Evolutionary conservation across 2,888 invertebrate species (phyloP).

Genomic region (Apamea sordens): DNA sequence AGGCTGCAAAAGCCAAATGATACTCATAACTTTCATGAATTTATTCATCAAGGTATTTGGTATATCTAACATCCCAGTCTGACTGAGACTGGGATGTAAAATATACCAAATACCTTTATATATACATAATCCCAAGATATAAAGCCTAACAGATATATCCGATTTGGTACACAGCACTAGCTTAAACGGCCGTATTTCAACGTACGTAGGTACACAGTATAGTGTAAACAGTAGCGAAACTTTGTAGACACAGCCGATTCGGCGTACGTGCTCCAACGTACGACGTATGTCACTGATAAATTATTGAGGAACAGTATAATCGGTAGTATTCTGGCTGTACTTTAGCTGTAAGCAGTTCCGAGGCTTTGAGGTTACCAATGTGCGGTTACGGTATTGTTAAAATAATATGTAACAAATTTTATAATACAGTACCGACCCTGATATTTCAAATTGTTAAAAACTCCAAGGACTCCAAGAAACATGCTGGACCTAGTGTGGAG

Average conservation of each 20-base stretch:
- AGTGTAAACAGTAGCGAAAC: constrained; percentile 31
- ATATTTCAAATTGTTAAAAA: no score
- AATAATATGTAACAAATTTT: no score
- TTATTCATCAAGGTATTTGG: constrained; percentile 25
- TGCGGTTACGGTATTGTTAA: not conserved
- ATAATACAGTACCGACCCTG: no score
- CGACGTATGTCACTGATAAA: constrained; percentile 21
- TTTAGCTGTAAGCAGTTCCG: constrained; percentile 2
- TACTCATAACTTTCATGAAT: constrained; percentile 25
- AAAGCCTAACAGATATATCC: constrained; percentile 37
- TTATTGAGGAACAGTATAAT: constrained; percentile 26
- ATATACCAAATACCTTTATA: no score
- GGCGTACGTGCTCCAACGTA: constrained; percentile 7
- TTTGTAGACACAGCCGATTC: constrained; percentile 20
- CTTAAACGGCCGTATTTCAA: constrained; percentile 38
- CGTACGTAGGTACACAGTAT: constrained; percentile 15
- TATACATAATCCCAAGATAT: constrained; percentile 25
- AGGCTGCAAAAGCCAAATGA: not conserved
- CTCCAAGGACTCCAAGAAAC: no score
- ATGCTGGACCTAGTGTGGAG: no score
- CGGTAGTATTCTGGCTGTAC: not conserved
- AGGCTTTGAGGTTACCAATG: not conserved
- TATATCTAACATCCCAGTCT: constrained; percentile 1
- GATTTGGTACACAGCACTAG: constrained; percentile 21
- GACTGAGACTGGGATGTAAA: no score